Conservation (phyloP, 2,113 vertebrate genomes). For the Stercorarius parasiticus region DNA sequence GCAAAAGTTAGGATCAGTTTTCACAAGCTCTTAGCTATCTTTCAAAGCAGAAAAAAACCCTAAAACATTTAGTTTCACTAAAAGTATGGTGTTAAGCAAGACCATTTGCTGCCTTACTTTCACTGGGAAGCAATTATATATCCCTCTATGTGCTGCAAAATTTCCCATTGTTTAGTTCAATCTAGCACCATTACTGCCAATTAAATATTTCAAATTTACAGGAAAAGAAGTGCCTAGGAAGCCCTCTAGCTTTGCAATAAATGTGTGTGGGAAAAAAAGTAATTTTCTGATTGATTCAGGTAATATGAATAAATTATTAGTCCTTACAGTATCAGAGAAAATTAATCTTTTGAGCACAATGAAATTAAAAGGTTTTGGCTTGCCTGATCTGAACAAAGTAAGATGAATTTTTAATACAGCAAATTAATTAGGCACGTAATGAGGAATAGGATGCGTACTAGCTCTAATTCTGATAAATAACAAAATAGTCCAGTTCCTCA, state of each 20-base stretch:
- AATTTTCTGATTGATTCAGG: slow-evolving; percentile 48
- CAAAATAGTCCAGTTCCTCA: slow-evolving; percentile 70
- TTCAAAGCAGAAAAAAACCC: background rate
- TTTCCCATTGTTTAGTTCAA: background rate
- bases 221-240: background rate
- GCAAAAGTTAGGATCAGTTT: background rate
- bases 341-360: slow-evolving; percentile 69
- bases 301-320: slow-evolving; percentile 65
- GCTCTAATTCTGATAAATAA: slow-evolving; percentile 78
- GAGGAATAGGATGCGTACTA: slow-evolving; percentile 67
- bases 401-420: slow-evolving; percentile 79
- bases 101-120: background rate
- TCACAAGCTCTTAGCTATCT: background rate
- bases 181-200: background rate
- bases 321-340: slow-evolving; percentile 47
- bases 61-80: background rate
- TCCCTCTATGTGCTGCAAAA: background rate
- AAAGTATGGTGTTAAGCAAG: background rate
- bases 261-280: background rate
- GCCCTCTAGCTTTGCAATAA: background rate
- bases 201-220: slow-evolving; percentile 21
- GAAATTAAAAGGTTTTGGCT: slow-evolving; percentile 72
- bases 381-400: slow-evolving; percentile 68
- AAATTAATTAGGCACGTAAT: slow-evolving; percentile 81
- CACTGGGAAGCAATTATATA: background rate